phyloP scores from a whole-genome alignment of 2,888 invertebrate genomes.

The Hybos culiciformis region DNA sequence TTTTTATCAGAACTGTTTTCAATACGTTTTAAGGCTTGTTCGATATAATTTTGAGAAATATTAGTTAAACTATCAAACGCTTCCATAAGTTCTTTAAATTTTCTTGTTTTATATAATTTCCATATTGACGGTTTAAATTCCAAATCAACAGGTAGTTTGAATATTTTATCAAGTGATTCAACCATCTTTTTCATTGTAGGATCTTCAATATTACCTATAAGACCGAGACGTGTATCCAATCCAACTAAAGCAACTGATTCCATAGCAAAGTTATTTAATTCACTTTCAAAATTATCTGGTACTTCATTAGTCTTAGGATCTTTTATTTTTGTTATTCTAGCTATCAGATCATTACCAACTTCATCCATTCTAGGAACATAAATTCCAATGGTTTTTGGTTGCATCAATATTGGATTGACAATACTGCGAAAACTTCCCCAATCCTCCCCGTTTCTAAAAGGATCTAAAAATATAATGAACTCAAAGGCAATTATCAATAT shows the following conservation, averaged over 20 bases:
- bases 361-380: constrained; percentile 39
- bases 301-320: constrained; percentile 27
- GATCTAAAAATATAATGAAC: constrained; percentile 10
- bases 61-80: constrained; percentile 20
- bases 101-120: constrained; percentile 24
- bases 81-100: constrained; percentile 21
- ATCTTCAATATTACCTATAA: constrained; percentile 15
- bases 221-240: constrained; percentile 29
- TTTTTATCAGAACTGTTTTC: constrained; percentile 26
- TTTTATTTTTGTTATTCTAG: constrained; percentile 23
- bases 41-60: constrained; percentile 25
- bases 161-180: constrained; percentile 16
- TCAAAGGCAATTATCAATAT: neutral
- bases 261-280: constrained; percentile 43
- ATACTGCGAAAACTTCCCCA: constrained; percentile 53
- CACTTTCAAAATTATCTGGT: constrained; percentile 36
- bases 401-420: constrained; percentile 51
- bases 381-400: constrained; percentile 43
- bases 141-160: constrained; percentile 17
- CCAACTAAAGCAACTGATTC: constrained; percentile 39
- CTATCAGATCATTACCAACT: constrained; percentile 21
- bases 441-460: constrained; percentile 43
- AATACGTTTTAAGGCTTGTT: constrained; percentile 22
- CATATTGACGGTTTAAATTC: constrained; percentile 29
- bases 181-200: constrained; percentile 12